phyloP scores from a whole-genome alignment of 2,888 invertebrate species.

The Oeneis ivallda region DNA sequence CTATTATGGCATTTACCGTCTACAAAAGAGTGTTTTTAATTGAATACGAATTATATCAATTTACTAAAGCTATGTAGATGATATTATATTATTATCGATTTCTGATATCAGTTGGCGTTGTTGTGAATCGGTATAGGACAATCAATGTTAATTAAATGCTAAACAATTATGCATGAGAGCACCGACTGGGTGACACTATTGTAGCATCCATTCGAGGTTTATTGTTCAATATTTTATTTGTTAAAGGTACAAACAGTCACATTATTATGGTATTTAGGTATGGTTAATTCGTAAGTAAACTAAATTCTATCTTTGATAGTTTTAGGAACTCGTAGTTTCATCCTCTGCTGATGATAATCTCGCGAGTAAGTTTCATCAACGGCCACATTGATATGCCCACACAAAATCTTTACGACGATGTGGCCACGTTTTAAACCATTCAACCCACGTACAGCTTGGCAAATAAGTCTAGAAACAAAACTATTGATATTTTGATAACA shows the following conservation, averaged over 20 bases:
- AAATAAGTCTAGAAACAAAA: no score
- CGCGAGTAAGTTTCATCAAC: neutral
- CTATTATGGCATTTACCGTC: conserved; percentile 81
- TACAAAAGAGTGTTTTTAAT: conserved; percentile 74
- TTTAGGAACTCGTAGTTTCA: no score
- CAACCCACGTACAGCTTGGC: no score
- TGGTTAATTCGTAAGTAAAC: no score
- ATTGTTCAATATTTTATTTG: neutral
- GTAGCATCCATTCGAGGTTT: conserved; percentile 53
- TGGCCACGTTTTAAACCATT: no score
- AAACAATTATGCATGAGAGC: conserved; percentile 59
- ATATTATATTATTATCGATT: conserved; percentile 51
- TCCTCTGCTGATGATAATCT: no score
- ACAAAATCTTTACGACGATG: no score
- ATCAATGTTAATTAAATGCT: conserved; percentile 59
- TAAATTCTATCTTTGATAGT: no score
- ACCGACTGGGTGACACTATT: conserved; percentile 56
- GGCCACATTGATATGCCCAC: no score
- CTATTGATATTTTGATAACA: no score
- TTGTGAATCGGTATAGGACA: conserved; percentile 38
- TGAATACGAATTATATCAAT: conserved; percentile 69
- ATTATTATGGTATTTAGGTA: neutral
- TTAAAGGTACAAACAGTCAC: neutral
- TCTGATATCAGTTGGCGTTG: conserved; percentile 31
- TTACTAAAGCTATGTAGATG: conserved; percentile 59